Percentiles rank a stretch among this genome's conserved stretches.
Evolutionary conservation across 2,113 vertebrate species (phyloP).

Genomic region (Eulemur macaco): DNA sequence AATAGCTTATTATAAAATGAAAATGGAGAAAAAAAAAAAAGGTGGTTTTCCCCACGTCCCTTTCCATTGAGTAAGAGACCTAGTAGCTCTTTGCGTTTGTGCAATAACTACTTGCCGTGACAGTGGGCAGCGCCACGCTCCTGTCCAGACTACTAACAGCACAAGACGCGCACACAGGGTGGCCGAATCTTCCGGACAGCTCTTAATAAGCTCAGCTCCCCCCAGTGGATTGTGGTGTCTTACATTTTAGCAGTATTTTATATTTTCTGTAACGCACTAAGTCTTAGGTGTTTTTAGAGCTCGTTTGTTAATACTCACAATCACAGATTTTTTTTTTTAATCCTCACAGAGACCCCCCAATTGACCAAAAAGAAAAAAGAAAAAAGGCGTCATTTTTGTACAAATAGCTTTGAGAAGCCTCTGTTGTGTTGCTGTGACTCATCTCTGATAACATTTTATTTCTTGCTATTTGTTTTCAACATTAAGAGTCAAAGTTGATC

Average conservation of each 20-base stretch:
- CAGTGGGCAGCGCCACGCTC: slow-evolving; percentile 83
- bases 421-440: slow-evolving; percentile 88
- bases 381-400: slow-evolving; percentile 84
- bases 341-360: slow-evolving; percentile 86
- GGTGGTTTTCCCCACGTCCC: slow-evolving; percentile 53
- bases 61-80: slow-evolving; percentile 79
- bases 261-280: slow-evolving; percentile 89
- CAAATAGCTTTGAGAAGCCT: slow-evolving; percentile 89
- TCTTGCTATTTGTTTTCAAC: slow-evolving; percentile 87
- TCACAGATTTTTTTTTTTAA: slow-evolving; percentile 81
- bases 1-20: slow-evolving; percentile 51
- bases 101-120: slow-evolving; percentile 90
- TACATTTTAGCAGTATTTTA: slow-evolving; percentile 90
- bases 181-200: slow-evolving; percentile 85
- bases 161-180: slow-evolving; percentile 84
- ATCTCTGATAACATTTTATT: slow-evolving; percentile 88
- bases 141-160: slow-evolving; percentile 90
- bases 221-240: slow-evolving; percentile 84
- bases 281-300: slow-evolving; percentile 89
- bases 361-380: slow-evolving; percentile 85
- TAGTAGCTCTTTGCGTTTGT: slow-evolving; percentile 87
- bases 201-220: slow-evolving; percentile 83
- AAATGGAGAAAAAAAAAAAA: neutral
- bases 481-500: slow-evolving; percentile 85
- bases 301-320: slow-evolving; percentile 87